phyloP scores from a whole-genome alignment of 2,888 invertebrate species.

The Ochropleura leucogaster region DNA sequence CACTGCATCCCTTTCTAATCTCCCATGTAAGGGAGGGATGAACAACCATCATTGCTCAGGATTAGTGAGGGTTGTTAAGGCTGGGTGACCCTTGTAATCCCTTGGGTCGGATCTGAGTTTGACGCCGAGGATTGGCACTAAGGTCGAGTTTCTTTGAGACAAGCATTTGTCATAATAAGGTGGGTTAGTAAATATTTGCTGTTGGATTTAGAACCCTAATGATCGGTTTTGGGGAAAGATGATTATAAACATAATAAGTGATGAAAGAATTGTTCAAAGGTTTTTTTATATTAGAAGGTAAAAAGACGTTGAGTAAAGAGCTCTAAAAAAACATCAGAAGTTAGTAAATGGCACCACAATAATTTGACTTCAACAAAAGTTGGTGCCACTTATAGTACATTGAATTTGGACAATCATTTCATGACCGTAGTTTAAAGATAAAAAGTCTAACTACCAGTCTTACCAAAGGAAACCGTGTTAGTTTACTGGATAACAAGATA shows the following conservation, averaged over 20 bases:
- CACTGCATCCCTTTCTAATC: slow-evolving; percentile 48
- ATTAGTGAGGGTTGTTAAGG: slow-evolving; percentile 65
- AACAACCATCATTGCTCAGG: slow-evolving; percentile 65
- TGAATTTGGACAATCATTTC: no score
- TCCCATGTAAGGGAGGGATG: slow-evolving; percentile 57
- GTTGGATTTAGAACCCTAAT: background rate
- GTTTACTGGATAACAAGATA: background rate
- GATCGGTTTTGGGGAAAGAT: background rate
- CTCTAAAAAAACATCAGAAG: no score
- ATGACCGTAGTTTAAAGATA: background rate
- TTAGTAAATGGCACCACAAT: no score
- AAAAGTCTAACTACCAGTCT: background rate
- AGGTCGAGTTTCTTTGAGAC: slow-evolving; percentile 46
- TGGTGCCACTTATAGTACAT: no score
- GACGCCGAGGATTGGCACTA: slow-evolving; percentile 56
- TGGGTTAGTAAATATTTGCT: slow-evolving; percentile 13
- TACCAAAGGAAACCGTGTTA: background rate
- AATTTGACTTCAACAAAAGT: no score
- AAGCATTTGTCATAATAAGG: slow-evolving; percentile 38
- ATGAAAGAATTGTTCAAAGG: no score
- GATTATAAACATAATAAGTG: no score
- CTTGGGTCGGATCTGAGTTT: slow-evolving; percentile 62
- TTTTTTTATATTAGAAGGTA: no score
- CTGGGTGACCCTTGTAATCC: slow-evolving; percentile 69
- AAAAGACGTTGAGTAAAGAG: no score